Evolutionary conservation across 2,888 invertebrate species (phyloP), one percentile per base, ranked within the genome.

Genomic region (Sclerodermus sp.): DNA sequence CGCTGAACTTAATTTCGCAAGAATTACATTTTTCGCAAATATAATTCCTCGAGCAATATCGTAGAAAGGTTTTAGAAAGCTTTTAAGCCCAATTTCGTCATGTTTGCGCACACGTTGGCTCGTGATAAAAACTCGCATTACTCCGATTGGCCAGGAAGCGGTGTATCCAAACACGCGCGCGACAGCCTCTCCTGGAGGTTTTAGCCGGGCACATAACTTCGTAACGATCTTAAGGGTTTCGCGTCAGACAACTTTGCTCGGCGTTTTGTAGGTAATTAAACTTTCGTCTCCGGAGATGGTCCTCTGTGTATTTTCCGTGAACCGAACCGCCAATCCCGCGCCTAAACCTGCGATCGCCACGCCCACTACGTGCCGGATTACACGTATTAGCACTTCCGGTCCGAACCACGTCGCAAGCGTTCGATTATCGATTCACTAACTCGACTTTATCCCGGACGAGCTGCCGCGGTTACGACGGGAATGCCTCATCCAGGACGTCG

Each of bases 261-360:
- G 60, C 50, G 54, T 55, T 64, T 55, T 53, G 57, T 60, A 57
- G 57, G 53, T 57, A 65, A 66, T 67, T 66, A 60, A 64, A 60
- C 57, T 58, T 64, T 62, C 23, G 23, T 3, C 3, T 23, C 23
- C 8, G 23, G 23, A 23, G 23, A 23, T 23, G 23, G 23, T 23
- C 23, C 17, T 30, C 9, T 30, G 13, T 37, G 42, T 50, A 48
- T 55, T 45, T 36, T 29, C 16, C 41, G 38, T 36, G 46, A 40
- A 48, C 40, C 41, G 40, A 13, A 34, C 30, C 42, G 13, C 37
- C 29, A 38, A 30, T 47, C 30, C 17, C 14, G 18, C 23, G 23
- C 8, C 8, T 23, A 23, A 23, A 8, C 23, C 23, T 23, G 23
- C n/a, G n/a, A n/a, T 45, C n/a, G n/a, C 23, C 23, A 8, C 8